Evolutionary conservation across 2,113 vertebrate genomes (phyloP).

Genomic region (Xenus cinereus): DNA sequence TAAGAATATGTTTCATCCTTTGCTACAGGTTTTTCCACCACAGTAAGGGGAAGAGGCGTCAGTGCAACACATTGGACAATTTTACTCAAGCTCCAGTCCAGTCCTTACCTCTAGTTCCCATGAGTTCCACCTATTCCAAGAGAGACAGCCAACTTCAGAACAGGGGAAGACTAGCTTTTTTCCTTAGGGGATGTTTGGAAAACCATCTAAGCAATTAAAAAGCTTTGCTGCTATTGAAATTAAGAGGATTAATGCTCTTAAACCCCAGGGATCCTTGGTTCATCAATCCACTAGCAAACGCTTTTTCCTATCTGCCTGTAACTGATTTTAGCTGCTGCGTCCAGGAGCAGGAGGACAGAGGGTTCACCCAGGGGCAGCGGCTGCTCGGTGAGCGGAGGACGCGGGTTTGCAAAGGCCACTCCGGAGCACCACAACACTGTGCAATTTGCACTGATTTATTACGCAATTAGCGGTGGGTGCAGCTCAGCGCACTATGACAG

Average conservation of each 20-base stretch:
- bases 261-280: not conserved
- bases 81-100: not conserved
- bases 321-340: not conserved
- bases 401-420: not conserved
- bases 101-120: not conserved
- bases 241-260: not conserved
- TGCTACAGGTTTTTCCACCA: not conserved
- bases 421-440: not conserved
- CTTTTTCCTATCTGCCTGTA: not conserved
- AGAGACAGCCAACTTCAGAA: not conserved
- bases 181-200: not conserved
- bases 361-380: not conserved
- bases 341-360: not conserved
- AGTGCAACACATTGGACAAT: not conserved
- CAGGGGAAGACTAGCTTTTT: not conserved
- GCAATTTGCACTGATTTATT: slow-evolving; percentile 29
- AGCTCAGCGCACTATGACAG: not conserved
- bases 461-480: not conserved
- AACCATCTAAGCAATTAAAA: slow-evolving; percentile 6
- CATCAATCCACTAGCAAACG: not conserved
- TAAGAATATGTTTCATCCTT: not conserved
- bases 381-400: not conserved
- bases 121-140: not conserved
- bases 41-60: not conserved
- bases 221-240: not conserved